These are phyloP conservation scores for Periplaneta americana DNA, from an alignment of 1,140 invertebrate genomes.

Conservation along the genomic window DNA sequence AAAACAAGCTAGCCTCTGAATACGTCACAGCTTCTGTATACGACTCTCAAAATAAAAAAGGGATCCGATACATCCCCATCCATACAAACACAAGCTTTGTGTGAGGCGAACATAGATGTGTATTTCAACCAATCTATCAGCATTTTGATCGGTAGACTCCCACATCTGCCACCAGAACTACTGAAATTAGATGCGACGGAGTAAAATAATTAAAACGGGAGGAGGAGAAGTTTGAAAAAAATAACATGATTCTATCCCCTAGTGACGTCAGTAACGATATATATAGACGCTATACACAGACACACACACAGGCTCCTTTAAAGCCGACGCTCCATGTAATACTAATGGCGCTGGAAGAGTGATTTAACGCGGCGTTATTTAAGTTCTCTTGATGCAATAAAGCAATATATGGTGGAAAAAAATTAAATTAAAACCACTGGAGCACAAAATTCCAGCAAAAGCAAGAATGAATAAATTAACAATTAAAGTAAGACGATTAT, in stretches of 20 bases:
- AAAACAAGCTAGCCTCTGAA: neutral
- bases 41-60: neutral
- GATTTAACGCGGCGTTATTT: neutral
- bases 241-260: neutral
- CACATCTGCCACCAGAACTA: neutral
- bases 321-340: neutral
- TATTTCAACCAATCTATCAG: neutral
- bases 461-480: neutral
- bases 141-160: neutral
- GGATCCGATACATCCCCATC: neutral
- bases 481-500: neutral
- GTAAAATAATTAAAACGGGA: neutral
- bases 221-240: neutral
- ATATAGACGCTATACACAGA: neutral
- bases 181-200: neutral
- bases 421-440: neutral
- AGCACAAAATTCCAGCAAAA: neutral
- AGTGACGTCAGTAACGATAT: neutral
- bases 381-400: neutral
- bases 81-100: neutral
- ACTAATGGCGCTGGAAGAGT: neutral
- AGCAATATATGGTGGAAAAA: neutral
- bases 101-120: neutral
- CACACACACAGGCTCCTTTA: neutral
- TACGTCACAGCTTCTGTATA: neutral